A percentile compares a stretch with the other conserved stretches of the same genome.
Evolutionary conservation across 2,797 vertebrate species (phyloP).

Genomic region (Strix occidentalis): DNA sequence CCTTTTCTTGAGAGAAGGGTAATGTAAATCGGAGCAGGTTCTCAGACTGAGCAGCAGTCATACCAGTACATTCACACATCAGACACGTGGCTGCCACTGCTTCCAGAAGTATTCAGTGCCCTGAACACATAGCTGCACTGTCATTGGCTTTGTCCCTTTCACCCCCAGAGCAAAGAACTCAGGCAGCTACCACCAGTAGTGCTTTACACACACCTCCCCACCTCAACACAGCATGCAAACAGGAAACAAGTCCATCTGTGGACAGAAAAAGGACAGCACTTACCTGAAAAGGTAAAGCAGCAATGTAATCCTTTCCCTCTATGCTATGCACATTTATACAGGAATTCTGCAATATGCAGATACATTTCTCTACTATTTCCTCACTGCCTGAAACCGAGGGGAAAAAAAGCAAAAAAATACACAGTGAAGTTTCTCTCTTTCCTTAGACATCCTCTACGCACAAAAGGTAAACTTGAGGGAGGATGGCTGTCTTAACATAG

Average conservation of each 20-base stretch:
- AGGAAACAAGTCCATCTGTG: background rate
- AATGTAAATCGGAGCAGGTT: background rate
- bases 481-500: background rate
- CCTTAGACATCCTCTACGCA: background rate
- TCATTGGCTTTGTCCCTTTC: background rate
- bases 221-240: background rate
- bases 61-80: background rate
- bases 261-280: background rate
- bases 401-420: background rate
- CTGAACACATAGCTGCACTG: background rate
- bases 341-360: constrained; percentile 93
- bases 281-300: constrained; percentile 95
- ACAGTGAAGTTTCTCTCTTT: background rate
- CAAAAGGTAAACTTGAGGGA: background rate
- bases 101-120: background rate
- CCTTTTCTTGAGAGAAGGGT: background rate
- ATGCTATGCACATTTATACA: constrained; percentile 93
- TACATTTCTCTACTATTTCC: constrained; percentile 85
- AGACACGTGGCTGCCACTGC: background rate
- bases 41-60: background rate
- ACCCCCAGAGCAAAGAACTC: background rate
- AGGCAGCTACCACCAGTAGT: background rate
- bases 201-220: background rate
- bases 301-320: constrained; percentile 95
- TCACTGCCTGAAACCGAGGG: constrained; percentile 17